Evolutionary conservation across 2,888 invertebrate species (phyloP), one percentile per base, ranked within the genome.

Genomic region (Brachyptera putata): DNA sequence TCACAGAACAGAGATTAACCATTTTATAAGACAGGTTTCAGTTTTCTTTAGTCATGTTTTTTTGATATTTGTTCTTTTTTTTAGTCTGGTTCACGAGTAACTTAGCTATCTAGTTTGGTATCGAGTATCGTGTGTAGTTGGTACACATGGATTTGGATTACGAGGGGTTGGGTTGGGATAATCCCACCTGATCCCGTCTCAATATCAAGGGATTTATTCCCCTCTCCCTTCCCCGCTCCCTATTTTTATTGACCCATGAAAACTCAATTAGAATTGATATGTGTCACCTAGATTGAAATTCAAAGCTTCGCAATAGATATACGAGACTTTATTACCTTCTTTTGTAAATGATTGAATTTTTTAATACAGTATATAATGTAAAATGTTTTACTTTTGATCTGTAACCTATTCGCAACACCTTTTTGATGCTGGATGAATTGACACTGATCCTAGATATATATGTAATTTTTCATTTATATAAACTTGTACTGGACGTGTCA

Each of bases 271-370:
- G 16, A n/a, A 14, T 43, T 18, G 16, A 16, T 4, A n/a, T 43
- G 16, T 43, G 43, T 16, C 43, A 43, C 43, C 14, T 21, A 16
- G 21, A n/a, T 43, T 43, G 16, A 43, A 43, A 18, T 43, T 43
- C 43, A 43, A 43, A 43, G 43, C 14, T 18, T 37, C 39, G 16
- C n/a, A n/a, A n/a, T n/a, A n/a, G n/a, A n/a, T n/a, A n/a, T n/a
- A 30, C 30, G 30, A 30, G 30, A 30, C 11, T 30, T 30, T 30
- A 30, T 30, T 30, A 30, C 30, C 11, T n/a, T n/a, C n/a, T n/a
- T n/a, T n/a, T n/a, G n/a, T n/a, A n/a, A n/a, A n/a, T n/a, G n/a
- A n/a, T n/a, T n/a, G n/a, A n/a, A n/a, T n/a, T n/a, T n/a, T n/a
- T n/a, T n/a, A n/a, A n/a, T n/a, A n/a, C n/a, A n/a, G n/a, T n/a